Base-by-base conservation (phyloP, 2,113 vertebrate species). In the Eudorcas thomsonii region DNA sequence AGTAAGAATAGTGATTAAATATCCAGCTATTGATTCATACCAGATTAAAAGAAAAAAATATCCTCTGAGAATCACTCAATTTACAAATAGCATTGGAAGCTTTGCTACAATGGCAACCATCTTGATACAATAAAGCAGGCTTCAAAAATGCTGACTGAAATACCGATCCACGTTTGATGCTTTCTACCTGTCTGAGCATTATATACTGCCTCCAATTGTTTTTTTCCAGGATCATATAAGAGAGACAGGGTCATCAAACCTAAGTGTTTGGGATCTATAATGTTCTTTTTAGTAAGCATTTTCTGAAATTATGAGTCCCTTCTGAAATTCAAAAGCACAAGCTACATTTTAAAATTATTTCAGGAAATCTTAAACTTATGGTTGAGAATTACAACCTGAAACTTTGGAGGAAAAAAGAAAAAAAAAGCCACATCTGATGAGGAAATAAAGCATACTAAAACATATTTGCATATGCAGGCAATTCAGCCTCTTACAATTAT, bases 1-100 rank as follows among this genome's bases (percentile, higher is more conserved):
- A 96, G 36, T 96, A 97, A 98, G 92, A 97, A 98, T 64, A 92
- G 88, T 84, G 96, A 97, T 95, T 97, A 96, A 97, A 96, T 89
- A 98, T 62, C 45, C n/a, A 78, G 88, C 74, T 97, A 94, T 80
- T 97, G 93, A 78, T 95, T 87, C 77, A 92, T 95, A 91, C 78
- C 92, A 96, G 87, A 92, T 81, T 97, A 95, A 92, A 96, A 96
- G 94, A 80, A 96, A 97, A 93, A 91, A 92, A 33, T 45, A 84
- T 88, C 77, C 71, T 96, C 64, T 78, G 74, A 96, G 77, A 96
- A 45, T 97, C 71, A 97, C 28, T 96, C 62, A 92, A 87, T 33
- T 88, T 82, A 92, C 13, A 92, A 82, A 91, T 11, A 95, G 90
- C 43, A 94, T 71, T 67, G 81, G 90, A 88, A 91, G 83, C 60